Conservation (phyloP, 1,140 invertebrate species). For the Idris sp. region DNA sequence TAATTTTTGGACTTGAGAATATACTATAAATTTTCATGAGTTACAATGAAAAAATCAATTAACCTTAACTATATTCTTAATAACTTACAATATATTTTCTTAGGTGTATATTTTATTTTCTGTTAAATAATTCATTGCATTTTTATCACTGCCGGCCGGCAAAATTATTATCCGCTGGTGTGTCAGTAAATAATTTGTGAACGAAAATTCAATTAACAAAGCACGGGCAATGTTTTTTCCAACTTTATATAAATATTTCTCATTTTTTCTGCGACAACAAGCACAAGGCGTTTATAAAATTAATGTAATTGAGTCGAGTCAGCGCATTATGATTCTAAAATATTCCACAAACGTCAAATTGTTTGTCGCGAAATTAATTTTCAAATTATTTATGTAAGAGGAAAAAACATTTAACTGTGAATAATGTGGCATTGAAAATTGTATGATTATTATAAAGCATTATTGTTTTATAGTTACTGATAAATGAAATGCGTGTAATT, state of each 20-base stretch:
- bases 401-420: conserved; percentile 42
- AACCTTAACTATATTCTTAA: no score
- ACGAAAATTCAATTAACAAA: conserved; percentile 21
- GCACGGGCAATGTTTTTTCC: conserved; percentile 2
- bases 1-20: no score
- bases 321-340: conserved; percentile 25
- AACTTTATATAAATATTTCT: conserved; percentile 22
- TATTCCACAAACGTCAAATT: conserved; percentile 35
- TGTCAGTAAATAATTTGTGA: no score
- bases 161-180: no score
- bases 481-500: conserved; percentile 35
- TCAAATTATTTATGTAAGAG: conserved; percentile 48
- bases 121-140: no score
- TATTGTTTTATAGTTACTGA: conserved; percentile 43
- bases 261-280: conserved; percentile 2
- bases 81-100: no score
- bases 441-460: conserved; percentile 34
- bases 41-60: no score
- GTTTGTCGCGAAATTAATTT: conserved; percentile 38
- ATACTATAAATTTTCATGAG: no score
- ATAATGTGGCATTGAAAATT: conserved; percentile 39
- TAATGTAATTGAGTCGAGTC: conserved; percentile 9
- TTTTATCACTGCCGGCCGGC: no score
- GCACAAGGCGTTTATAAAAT: conserved; percentile 4
- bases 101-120: no score